Percentiles rank a stretch among this genome's conserved stretches.
These are phyloP conservation scores for Unio pictorum DNA, from an alignment of 2,888 invertebrate species.

Conservation along the genomic window DNA sequence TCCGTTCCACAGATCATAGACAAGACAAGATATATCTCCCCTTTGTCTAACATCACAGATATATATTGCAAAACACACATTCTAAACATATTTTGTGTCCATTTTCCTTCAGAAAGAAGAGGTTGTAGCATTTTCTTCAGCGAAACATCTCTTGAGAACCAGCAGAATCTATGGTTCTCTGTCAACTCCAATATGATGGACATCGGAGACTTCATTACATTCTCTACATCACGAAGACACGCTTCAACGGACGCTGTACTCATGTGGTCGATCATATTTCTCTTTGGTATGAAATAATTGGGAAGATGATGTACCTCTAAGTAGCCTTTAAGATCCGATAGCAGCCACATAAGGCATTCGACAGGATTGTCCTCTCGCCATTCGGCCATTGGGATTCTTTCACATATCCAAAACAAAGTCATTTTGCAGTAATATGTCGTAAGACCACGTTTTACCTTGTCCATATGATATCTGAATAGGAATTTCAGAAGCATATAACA, in stretches of 20 bases:
- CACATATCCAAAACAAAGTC: conserved; percentile 5
- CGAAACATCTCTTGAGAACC: conserved; percentile 9
- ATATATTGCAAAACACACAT: too few species aligned
- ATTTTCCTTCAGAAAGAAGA: too few species aligned
- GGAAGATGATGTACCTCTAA: neutral
- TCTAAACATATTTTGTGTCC: too few species aligned
- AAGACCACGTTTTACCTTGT: conserved; percentile 7
- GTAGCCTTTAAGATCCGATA: neutral
- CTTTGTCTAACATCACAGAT: too few species aligned
- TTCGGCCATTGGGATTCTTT: neutral
- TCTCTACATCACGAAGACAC: neutral
- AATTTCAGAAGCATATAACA: conserved; percentile 9
- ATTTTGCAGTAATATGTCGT: conserved; percentile 11
- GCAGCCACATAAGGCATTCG: conserved; percentile 4
- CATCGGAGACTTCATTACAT: neutral
- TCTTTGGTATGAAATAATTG: conserved; percentile 9
- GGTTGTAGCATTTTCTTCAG: neutral
- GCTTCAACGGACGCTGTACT: neutral
- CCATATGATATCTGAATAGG: conserved; percentile 1
- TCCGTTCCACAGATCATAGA: too few species aligned
- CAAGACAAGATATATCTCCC: too few species aligned
- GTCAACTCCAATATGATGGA: neutral
- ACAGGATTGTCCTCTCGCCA: conserved; percentile 2
- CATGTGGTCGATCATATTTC: conserved; percentile 5
- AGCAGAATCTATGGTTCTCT: conserved; percentile 2